A percentile compares a stretch with the other conserved stretches of the same genome.
phyloP scores from a whole-genome alignment of 2,888 invertebrate species.

The Nephrotoma flavescens region DNA sequence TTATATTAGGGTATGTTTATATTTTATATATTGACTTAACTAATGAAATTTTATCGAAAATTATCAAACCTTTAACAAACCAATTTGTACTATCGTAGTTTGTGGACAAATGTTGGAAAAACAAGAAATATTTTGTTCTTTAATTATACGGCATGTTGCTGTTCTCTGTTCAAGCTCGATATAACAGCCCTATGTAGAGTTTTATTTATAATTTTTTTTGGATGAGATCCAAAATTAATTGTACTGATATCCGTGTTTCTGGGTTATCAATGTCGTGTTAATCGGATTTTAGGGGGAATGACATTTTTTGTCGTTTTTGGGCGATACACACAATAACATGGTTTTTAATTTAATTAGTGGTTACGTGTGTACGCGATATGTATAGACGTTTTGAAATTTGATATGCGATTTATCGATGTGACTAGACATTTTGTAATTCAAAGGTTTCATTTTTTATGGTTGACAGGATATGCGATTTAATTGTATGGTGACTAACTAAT shows the following conservation, averaged over 20 bases:
- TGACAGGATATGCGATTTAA: not conserved
- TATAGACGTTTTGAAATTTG: not conserved
- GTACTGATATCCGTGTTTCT: not conserved
- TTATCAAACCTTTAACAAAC: not conserved
- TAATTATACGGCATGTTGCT: not conserved
- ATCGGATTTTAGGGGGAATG: not conserved
- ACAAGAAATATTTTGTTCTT: not conserved
- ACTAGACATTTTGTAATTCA: not conserved
- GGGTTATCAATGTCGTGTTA: not conserved
- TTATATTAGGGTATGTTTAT: not conserved
- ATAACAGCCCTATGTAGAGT: not conserved
- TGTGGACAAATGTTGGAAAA: not conserved
- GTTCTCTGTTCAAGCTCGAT: not conserved
- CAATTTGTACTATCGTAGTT: not conserved
- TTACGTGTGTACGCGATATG: not conserved
- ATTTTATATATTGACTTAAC: not conserved
- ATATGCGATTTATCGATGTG: not conserved
- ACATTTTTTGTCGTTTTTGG: not conserved
- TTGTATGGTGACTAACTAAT: not conserved
- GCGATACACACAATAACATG: not conserved
- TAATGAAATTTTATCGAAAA: not conserved
- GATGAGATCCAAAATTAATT: not conserved
- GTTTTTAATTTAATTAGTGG: not conserved
- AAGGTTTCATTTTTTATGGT: not conserved
- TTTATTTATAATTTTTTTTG: not conserved